Percentiles rank a stretch among this genome's conserved stretches.
Evolutionary conservation across 2,797 vertebrate genomes (phyloP).

Genomic region (Pagetopsis macropterus): DNA sequence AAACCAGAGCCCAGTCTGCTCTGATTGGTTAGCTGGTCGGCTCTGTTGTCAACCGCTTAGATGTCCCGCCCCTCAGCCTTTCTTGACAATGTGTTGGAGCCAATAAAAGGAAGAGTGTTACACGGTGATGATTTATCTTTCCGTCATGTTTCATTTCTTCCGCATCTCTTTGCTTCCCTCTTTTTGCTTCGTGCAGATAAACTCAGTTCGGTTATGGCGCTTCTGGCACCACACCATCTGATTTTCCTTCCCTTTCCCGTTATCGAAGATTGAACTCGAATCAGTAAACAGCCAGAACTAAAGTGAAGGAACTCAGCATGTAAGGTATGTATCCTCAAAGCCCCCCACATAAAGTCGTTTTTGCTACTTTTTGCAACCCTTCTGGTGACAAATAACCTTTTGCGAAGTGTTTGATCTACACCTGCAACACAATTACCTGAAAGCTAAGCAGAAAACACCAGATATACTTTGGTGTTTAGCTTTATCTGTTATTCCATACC

Average conservation of each 20-base stretch:
- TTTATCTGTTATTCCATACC: conserved; percentile 15
- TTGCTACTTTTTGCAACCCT: not conserved
- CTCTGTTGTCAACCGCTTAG: too few species aligned
- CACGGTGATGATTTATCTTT: not conserved
- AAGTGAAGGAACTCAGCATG: conserved; percentile 37
- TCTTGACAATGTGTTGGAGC: too few species aligned
- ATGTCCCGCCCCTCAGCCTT: too few species aligned
- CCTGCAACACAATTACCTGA: not conserved
- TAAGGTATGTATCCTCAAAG: conserved; percentile 7
- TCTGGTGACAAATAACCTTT: not conserved
- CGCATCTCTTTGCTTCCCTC: not conserved
- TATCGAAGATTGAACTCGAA: conserved; percentile 27
- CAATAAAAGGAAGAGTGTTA: too few species aligned
- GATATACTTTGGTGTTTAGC: not conserved
- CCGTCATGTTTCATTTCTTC: not conserved
- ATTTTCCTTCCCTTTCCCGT: conserved; percentile 23
- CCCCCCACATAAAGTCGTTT: not conserved
- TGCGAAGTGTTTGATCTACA: not conserved
- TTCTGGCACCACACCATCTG: conserved; percentile 14
- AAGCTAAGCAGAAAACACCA: conserved; percentile 11
- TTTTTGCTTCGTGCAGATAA: not conserved
- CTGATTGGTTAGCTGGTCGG: too few species aligned
- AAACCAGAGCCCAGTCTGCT: too few species aligned
- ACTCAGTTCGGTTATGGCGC: conserved; percentile 8
- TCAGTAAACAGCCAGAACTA: conserved; percentile 38